These are phyloP conservation scores for Cephus nigrinus DNA, from an alignment of 2,888 invertebrate genomes.

Conservation along the genomic window DNA sequence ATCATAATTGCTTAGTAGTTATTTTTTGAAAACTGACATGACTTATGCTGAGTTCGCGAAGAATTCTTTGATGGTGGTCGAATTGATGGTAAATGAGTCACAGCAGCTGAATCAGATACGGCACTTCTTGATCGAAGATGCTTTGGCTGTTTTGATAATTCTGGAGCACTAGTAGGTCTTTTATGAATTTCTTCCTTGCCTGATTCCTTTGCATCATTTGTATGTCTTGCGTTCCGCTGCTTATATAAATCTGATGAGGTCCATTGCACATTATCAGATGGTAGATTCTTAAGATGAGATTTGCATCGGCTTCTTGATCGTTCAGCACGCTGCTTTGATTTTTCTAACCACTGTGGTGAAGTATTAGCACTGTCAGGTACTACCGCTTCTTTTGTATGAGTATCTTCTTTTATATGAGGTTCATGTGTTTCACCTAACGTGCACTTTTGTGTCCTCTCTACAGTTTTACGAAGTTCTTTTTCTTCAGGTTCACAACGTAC, in stretches of 20 bases:
- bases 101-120: conserved; percentile 33
- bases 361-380: neutral
- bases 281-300: neutral
- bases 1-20: neutral
- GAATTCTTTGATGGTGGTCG: conserved; percentile 32
- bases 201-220: neutral
- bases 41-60: conserved; percentile 37
- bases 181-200: neutral
- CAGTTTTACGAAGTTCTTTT: conserved; percentile 28
- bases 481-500: conserved; percentile 40
- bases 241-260: neutral
- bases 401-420: neutral
- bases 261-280: neutral
- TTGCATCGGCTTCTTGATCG: neutral
- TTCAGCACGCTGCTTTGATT: neutral
- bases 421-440: neutral
- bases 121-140: conserved; percentile 30
- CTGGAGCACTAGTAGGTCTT: conserved; percentile 29
- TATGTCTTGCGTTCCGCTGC: neutral
- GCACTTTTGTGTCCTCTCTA: neutral
- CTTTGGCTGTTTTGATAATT: conserved; percentile 5
- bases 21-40: conserved; percentile 41
- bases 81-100: conserved; percentile 25
- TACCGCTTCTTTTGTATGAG: neutral
- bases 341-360: neutral